Base-by-base conservation (phyloP, 64 coral and sea anemone species). In the Actinia equina region DNA sequence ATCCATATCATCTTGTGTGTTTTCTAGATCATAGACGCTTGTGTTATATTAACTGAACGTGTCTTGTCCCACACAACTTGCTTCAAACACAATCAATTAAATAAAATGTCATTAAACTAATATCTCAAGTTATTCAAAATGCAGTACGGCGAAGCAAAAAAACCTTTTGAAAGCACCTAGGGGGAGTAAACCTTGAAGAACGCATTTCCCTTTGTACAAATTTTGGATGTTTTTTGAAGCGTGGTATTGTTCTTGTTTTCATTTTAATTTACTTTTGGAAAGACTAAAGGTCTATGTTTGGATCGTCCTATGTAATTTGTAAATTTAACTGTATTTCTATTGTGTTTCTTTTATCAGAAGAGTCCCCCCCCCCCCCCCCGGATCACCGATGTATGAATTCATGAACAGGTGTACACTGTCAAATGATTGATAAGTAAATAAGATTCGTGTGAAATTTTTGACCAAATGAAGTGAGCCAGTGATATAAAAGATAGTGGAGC, bases 391-490 rank as follows among this genome's bases (percentile, higher is more conserved):
- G 22, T 65, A 16, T 57, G 0, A 20, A 22, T 65, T 23, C 62
- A 65, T 23, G 62, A 71, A 71, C 69, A 71, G 69, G 69, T 71
- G 69, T 41, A 71, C 26, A 1, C 8, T 15, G 22, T 71, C 11
- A 26, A 41, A 74, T 30, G 69, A 74, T 41, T 16, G 26, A 74
- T 74, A 27, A 74, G 26, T 74, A 74, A 74, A 74, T 18, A 74
- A 74, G 25, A 20, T 26, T 74, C 25, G 69, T 74, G 26, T 65
- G 62, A 65, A 65, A 65, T 65, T 65, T 65, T 20, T 26, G 27
- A 41, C n/a, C 69, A 74, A 74, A 74, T 41, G 69, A 74, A 74
- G 69, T 74, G 27, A 15, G 69, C 26, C 69, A 74, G 69, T 74
- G 69, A 74, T 74, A 41, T 74, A 30, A 74, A 74, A 27, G 69